Conservation (phyloP, 2,797 vertebrate species). For the Tangara arthus region DNA sequence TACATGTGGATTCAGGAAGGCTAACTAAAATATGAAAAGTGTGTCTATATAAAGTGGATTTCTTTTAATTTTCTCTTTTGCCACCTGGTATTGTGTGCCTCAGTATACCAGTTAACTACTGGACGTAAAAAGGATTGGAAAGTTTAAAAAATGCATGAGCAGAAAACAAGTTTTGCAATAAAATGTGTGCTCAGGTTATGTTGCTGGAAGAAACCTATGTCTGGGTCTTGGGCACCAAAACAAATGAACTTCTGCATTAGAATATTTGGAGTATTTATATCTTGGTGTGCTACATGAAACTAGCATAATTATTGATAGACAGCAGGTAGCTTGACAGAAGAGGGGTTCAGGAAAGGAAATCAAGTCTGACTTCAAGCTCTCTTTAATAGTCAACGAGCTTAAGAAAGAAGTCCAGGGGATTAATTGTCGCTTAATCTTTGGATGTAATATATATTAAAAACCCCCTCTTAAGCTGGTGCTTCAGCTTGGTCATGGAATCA, state of each 20-base stretch:
- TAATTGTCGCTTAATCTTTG: not conserved
- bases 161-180: not conserved
- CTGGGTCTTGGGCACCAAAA: not conserved
- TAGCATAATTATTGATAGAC: not conserved
- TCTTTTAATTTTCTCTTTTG: not conserved
- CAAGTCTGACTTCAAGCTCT: not conserved
- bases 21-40: not conserved
- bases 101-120: not conserved
- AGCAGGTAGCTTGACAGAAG: not conserved
- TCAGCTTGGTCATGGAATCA: not conserved
- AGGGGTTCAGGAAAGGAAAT: not conserved
- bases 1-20: not conserved
- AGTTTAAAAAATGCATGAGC: not conserved
- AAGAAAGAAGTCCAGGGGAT: not conserved
- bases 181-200: not conserved
- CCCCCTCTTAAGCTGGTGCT: not conserved
- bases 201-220: not conserved
- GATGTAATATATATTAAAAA: not conserved
- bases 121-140: not conserved
- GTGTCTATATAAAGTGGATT: not conserved
- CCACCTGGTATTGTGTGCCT: not conserved
- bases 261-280: not conserved
- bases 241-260: not conserved
- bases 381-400: not conserved
- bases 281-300: not conserved